Base-by-base conservation (phyloP, 2,113 vertebrate genomes). In the Arothron firmamentum region DNA sequence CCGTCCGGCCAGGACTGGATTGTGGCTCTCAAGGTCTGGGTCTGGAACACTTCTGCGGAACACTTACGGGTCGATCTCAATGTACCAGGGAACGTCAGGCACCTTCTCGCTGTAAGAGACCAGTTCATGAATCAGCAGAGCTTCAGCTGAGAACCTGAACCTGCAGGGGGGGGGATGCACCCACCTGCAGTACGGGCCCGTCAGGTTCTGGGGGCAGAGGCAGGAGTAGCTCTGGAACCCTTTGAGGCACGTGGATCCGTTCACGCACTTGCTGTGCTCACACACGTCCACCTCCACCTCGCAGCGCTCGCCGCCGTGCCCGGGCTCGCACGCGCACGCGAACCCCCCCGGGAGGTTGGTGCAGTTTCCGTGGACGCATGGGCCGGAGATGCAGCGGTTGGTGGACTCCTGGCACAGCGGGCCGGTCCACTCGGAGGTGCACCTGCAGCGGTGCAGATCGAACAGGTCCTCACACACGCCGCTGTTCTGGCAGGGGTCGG, bases 301-400 rank as follows among this genome's bases (percentile, higher is more conserved):
- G 18, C 95, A 97, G 28, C 62, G 89, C 0, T 69, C 52, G 2
- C 96, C 94, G 0, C 56, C 62, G 84, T 91, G 93, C 4, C 94
- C 94, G 16, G 63, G 55, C 48, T 94, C 88, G 78, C 95, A 98
- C 16, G 10, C 72, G 70, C 95, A 98, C 59, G 50, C 65, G 6
- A 92, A 94, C 0, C 85, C 88, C 19, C 38, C 66, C 0, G 68
- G 45, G 2, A 80, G 11, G 0, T 80, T 79, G 0, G 75, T 88
- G 83, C 94, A 97, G 89, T 90, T 91, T 48, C 95, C 95, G 3
- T 92, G 87, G 65, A 93, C 0, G 55, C 95, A 97, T n/a, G 95
- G 94, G 42, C 83, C 73, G 4, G 92, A 91, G 62, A 64, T 51
- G 55, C 95, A 97, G 45, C 78, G 74, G 0, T 94, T 70, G 0